phyloP scores from a whole-genome alignment of 1,140 invertebrate species.

The Drosophila novamexicana region DNA sequence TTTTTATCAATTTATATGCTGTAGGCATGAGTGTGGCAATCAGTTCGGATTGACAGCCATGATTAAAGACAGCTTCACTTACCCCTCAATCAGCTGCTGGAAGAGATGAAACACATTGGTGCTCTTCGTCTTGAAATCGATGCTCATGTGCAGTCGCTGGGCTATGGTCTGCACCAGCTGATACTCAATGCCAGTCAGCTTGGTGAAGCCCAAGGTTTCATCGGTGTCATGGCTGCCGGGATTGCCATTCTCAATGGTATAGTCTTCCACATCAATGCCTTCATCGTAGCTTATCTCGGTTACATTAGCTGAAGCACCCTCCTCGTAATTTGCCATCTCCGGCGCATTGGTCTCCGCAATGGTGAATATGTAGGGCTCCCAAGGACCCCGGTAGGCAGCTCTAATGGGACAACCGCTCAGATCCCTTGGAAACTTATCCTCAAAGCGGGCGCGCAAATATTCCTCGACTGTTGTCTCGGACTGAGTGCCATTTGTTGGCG shows the following conservation, averaged over 20 bases:
- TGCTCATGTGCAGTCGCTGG: conserved; percentile 65
- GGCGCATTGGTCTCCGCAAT: conserved; percentile 14
- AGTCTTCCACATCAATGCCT: conserved; percentile 15
- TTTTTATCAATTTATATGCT: too few relatives aligned
- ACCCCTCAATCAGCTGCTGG: conserved; percentile 79
- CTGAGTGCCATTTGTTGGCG: not conserved
- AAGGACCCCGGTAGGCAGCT: conserved; percentile 68
- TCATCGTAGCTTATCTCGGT: conserved; percentile 1
- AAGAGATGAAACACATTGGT: conserved; percentile 76
- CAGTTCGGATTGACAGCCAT: too few relatives aligned
- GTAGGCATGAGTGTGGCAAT: too few relatives aligned
- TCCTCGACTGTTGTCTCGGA: conserved; percentile 49
- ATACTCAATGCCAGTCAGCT: conserved; percentile 70
- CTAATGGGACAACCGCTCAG: conserved; percentile 73
- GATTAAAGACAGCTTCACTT: conserved; percentile 1
- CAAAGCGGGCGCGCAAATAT: conserved; percentile 54
- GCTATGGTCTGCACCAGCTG: conserved; percentile 75
- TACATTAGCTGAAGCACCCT: not conserved
- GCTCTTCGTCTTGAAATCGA: conserved; percentile 68
- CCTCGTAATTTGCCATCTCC: conserved; percentile 30
- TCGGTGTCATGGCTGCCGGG: not conserved
- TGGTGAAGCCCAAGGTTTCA: not conserved
- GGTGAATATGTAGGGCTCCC: conserved; percentile 78
- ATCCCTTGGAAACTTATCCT: conserved; percentile 74
- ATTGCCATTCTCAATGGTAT: conserved; percentile 21